Evolutionary conservation across 2,888 invertebrate genomes (phyloP).

Genomic region (Sinelater perroti): DNA sequence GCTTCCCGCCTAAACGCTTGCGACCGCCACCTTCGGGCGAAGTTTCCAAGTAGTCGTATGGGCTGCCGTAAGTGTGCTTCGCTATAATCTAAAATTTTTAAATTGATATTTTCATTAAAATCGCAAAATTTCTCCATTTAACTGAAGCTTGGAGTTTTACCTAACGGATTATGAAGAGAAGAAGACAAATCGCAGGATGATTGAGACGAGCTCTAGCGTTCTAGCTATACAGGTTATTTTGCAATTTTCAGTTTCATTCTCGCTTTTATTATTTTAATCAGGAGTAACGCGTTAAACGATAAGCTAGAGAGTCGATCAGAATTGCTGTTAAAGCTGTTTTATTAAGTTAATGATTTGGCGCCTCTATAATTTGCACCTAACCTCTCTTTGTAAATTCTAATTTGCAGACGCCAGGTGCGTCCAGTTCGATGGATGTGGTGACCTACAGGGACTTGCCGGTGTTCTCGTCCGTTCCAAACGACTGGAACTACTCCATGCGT

Average conservation of each 20-base stretch:
- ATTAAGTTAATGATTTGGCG: not conserved
- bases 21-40: not conserved
- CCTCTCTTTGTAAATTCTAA: not conserved
- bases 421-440: constrained; percentile 46
- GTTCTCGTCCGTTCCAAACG: constrained; percentile 42
- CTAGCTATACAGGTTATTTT: not conserved
- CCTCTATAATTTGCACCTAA: not conserved
- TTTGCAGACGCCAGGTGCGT: not conserved
- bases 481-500: constrained; percentile 50
- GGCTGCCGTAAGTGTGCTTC: not conserved
- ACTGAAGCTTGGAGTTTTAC: too few relatives aligned
- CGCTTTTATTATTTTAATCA: not conserved
- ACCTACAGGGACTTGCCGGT: constrained; percentile 47
- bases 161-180: too few relatives aligned
- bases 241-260: not conserved
- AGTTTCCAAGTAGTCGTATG: not conserved
- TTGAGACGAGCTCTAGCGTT: not conserved
- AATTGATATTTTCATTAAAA: too few relatives aligned
- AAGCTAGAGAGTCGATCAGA: not conserved
- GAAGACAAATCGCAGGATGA: too few relatives aligned
- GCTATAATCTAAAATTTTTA: not conserved
- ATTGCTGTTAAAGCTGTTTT: not conserved
- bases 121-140: too few relatives aligned
- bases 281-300: not conserved
- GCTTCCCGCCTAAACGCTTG: not conserved